Base-by-base conservation (phyloP, 2,888 invertebrate genomes). In the Choreutis nemorana region DNA sequence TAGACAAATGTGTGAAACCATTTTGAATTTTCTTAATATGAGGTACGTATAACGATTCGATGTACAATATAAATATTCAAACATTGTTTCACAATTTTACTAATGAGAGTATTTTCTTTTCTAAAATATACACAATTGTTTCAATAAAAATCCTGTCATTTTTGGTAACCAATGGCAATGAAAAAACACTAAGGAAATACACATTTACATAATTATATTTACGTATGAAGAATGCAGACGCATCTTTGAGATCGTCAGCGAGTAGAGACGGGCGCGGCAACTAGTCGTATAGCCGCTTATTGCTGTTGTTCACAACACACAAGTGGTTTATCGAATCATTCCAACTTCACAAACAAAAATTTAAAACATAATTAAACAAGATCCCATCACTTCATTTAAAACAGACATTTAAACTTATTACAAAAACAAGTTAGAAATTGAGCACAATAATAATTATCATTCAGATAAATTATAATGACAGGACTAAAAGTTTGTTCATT, bases 81-180 rank as follows among this genome's bases (percentile, higher is more conserved):
- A 64, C 62, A 64, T 55, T 52, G 47, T 58, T 60, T 57, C 58
- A 48, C 59, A 55, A 66, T 60, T 55, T 50, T 53, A n/a, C 72
- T 61, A 71, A 73, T 57, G 55, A 58, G 64, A 71, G 67, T 66
- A 70, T 71, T 70, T 43, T 47, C 59, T 57, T 59, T 66, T 64
- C 67, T 67, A 60, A 66, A 23, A 70, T 73, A 75, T 71, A 72
- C 73, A 75, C 70, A 71, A 72, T 62, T 58, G 60, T 71, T 64
- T 68, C 50, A 65, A 58, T 67, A 65, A 65, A 64, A 61, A 72
- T 78, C 77, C 77, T 78, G 77, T 78, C 75, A 73, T 73, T 73
- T 73, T 75, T 77, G 77, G 77, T 78, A 78, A 78, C 77, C 73
- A 72, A 77, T 78, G 75, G 73, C 75, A 70, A 71, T 66, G 66